A percentile compares a stretch with the other conserved stretches of the same genome.
Evolutionary conservation across 2,797 vertebrate genomes (phyloP).

Genomic region (Okamejei kenojei): DNA sequence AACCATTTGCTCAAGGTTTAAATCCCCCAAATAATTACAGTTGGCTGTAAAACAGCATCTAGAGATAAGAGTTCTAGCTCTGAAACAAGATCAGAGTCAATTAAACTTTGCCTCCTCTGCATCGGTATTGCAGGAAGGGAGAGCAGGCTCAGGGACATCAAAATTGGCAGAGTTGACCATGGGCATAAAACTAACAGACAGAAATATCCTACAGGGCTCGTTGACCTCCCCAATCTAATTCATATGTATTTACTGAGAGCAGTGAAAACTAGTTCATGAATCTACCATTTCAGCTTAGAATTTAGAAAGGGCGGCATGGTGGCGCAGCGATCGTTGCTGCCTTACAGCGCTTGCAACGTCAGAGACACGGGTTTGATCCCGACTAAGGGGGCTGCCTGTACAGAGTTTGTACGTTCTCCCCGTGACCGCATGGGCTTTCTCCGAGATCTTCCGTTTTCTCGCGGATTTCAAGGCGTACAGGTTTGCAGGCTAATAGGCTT

Average conservation of each 20-base stretch:
- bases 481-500: no score
- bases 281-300: not conserved
- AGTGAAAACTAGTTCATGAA: conserved; percentile 3
- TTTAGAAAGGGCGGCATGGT: no score
- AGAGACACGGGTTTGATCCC: no score
- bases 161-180: not conserved
- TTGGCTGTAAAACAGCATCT: not conserved
- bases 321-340: no score
- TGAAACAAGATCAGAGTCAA: not conserved
- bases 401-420: no score
- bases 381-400: no score
- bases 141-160: not conserved
- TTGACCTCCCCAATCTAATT: not conserved
- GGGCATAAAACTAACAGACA: conserved; percentile 6
- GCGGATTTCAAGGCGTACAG: no score
- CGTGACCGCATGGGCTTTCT: no score
- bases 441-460: no score
- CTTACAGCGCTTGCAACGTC: no score
- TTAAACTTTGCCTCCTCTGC: not conserved
- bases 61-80: not conserved
- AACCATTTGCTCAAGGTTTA: not conserved
- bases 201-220: not conserved
- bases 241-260: not conserved
- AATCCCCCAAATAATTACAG: not conserved
- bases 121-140: not conserved